Conservation (phyloP, 2,797 vertebrate genomes). For the Fistularia tabacaria region DNA sequence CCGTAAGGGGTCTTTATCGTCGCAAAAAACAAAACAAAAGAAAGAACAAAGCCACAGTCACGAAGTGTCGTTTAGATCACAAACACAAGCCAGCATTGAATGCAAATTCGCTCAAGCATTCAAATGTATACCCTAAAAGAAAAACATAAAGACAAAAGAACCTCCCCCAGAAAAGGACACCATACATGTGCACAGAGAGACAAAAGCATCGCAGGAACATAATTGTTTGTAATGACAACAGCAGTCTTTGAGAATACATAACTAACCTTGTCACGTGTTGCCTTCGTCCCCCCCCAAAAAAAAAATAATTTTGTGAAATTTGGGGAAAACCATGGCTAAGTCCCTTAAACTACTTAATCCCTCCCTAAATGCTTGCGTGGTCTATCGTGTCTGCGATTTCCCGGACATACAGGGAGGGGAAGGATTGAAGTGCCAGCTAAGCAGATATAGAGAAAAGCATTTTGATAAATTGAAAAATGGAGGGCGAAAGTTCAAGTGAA, state of each 20-base stretch:
- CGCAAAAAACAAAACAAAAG: slow-evolving; percentile 50
- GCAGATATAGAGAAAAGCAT: slow-evolving; percentile 41
- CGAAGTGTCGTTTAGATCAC: slow-evolving; percentile 54
- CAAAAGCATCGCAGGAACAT: slow-evolving; percentile 34
- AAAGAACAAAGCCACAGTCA: slow-evolving; percentile 69
- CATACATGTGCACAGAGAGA: slow-evolving; percentile 18
- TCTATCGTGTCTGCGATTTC: slow-evolving; percentile 50
- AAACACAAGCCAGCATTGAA: slow-evolving; percentile 6
- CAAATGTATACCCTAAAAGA: slow-evolving; percentile 6
- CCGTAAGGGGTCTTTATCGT: slow-evolving; percentile 70
- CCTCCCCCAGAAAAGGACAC: slow-evolving; percentile 1
- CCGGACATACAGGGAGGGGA: slow-evolving; percentile 21
- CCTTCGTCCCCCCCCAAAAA: slow-evolving; percentile 17
- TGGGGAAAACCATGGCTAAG: slow-evolving; percentile 44
- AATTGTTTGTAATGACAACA: slow-evolving; percentile 33
- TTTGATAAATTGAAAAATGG: slow-evolving; percentile 36
- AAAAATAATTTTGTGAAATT: slow-evolving; percentile 61
- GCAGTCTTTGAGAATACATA: slow-evolving; percentile 28
- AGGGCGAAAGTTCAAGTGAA: slow-evolving; percentile 17
- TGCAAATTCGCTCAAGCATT: slow-evolving; percentile 14
- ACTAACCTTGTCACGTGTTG: slow-evolving; percentile 20
- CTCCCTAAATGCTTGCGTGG: slow-evolving; percentile 63
- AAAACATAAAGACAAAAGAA: neutral
- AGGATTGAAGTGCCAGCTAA: slow-evolving; percentile 26
- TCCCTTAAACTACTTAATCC: slow-evolving; percentile 61